phyloP scores from a whole-genome alignment of 1,140 invertebrate genomes.

The Caenorhabditis remanei region DNA sequence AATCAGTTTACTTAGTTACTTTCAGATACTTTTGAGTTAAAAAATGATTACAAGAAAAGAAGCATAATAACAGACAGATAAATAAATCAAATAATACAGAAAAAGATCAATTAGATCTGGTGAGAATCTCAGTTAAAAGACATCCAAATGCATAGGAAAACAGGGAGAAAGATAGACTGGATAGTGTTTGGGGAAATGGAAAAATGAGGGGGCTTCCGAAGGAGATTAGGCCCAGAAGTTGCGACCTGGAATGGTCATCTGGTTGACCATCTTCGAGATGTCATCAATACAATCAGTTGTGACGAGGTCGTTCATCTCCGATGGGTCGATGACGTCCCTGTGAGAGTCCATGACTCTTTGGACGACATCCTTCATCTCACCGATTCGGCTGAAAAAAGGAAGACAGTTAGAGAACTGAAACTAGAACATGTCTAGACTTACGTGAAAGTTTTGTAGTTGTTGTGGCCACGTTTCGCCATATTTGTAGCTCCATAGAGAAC shows the following conservation, averaged over 20 bases:
- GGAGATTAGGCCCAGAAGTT: conserved; percentile 6
- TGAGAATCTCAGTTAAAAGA: no score
- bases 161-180: neutral
- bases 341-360: neutral
- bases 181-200: neutral
- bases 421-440: neutral
- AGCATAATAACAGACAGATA: no score
- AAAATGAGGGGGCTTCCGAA: neutral
- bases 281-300: neutral
- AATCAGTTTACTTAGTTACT: no score
- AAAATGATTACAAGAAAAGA: no score
- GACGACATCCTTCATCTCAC: neutral
- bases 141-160: no score
- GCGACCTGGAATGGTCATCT: neutral
- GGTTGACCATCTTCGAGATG: neutral
- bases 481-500: neutral
- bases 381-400: neutral
- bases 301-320: neutral
- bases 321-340: neutral
- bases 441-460: neutral
- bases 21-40: no score
- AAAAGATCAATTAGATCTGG: no score
- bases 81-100: no score
- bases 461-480: conserved; percentile 8
- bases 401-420: neutral